These are phyloP conservation scores for Galeopsomyia nigrocyanea DNA, from an alignment of 2,888 invertebrate genomes.

Conservation along the genomic window DNA sequence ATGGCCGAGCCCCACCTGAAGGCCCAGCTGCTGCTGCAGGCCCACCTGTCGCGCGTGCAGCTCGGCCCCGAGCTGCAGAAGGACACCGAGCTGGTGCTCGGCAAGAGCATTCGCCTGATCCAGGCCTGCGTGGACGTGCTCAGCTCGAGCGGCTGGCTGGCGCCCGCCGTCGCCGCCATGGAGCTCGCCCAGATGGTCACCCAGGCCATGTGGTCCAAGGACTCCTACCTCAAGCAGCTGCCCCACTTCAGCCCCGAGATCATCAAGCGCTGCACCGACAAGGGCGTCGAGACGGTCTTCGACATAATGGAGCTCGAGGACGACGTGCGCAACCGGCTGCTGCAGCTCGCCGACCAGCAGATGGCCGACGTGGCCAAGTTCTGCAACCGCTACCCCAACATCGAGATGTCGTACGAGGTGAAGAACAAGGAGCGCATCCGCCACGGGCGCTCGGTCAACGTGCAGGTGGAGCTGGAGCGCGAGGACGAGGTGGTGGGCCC, in stretches of 20 bases:
- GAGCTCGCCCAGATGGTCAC: constrained; percentile 99
- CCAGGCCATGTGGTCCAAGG: constrained; percentile 99
- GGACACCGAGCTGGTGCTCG: constrained; percentile 92
- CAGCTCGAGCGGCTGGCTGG: constrained; percentile 95
- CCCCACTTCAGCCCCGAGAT: constrained; percentile 94
- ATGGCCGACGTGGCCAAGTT: constrained; percentile 99
- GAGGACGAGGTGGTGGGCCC: constrained; percentile 96
- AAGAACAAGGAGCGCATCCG: constrained; percentile 82
- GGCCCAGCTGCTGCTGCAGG: constrained; percentile 94
- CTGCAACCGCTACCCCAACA: constrained; percentile 99
- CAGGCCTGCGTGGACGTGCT: constrained; percentile 97
- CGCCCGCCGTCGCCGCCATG: constrained; percentile 99
- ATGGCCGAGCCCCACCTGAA: constrained; percentile 95
- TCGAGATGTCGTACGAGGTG: constrained; percentile 94
- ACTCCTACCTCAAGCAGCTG: constrained; percentile 95
- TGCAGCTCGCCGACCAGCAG: constrained; percentile 86
- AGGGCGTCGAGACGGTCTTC: constrained; percentile 92
- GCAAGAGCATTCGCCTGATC: constrained; percentile 87
- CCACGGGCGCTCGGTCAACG: constrained; percentile 86
- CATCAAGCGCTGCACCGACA: constrained; percentile 91
- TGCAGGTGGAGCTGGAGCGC: constrained; percentile 91
- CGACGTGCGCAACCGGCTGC: constrained; percentile 82
- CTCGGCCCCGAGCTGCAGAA: constrained; percentile 96
- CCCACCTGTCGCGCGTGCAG: constrained; percentile 94
- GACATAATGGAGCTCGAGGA: constrained; percentile 97